phyloP scores from a whole-genome alignment of 2,113 vertebrate genomes.

The Embiotoca jacksoni region DNA sequence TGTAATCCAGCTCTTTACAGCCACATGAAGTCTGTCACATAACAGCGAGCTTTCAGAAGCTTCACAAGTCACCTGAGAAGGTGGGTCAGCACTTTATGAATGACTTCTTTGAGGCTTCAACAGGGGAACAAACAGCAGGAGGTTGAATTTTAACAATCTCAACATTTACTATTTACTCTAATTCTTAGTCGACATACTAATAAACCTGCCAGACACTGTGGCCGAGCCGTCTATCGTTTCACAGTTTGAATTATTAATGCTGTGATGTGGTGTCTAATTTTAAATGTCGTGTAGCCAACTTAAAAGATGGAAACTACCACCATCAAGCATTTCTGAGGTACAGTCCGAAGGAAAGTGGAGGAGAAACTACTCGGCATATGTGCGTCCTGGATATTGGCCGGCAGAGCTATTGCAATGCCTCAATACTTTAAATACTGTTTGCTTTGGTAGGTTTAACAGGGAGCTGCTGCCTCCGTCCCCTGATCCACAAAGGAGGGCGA shows the following conservation, averaged over 20 bases:
- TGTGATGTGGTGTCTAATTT: slow-evolving; percentile 17
- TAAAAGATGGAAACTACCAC: not conserved
- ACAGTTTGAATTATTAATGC: slow-evolving; percentile 37
- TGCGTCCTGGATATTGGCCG: no score
- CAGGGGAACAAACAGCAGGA: no score
- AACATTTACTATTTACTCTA: no score
- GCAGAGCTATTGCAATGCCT: no score
- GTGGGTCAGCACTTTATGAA: slow-evolving; percentile 5
- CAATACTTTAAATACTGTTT: not conserved
- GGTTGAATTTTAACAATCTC: no score
- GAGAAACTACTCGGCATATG: not conserved
- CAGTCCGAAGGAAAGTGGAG: not conserved
- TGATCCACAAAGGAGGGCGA: not conserved
- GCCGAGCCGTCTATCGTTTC: not conserved
- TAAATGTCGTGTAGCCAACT: slow-evolving; percentile 2
- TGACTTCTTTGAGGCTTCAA: not conserved
- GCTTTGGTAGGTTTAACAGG: not conserved
- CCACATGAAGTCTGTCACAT: slow-evolving; percentile 32
- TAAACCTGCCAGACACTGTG: not conserved
- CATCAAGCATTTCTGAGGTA: not conserved
- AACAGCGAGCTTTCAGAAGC: not conserved
- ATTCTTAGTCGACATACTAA: no score
- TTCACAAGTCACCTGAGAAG: slow-evolving; percentile 1
- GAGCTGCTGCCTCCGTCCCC: not conserved
- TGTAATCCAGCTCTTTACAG: not conserved